Conservation (phyloP, 2,113 vertebrate species). For the Perccottus glenii region DNA sequence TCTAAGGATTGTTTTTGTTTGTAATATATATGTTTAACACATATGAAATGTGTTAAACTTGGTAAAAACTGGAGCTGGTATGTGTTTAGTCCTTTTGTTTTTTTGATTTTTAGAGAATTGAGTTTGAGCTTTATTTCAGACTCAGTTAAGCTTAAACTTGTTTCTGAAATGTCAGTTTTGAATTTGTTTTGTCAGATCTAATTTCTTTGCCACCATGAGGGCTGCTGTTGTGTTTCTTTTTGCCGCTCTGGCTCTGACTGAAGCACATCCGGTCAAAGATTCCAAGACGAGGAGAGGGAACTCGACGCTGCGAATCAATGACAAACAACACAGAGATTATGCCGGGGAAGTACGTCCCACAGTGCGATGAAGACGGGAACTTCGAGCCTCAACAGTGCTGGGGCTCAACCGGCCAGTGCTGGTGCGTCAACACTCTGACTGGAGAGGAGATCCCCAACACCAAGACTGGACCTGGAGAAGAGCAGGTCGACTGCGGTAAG, state of each 20-base stretch:
- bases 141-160: too few relatives aligned
- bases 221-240: not conserved
- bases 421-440: slow-evolving; percentile 28
- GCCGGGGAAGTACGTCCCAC: not conserved
- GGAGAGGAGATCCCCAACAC: slow-evolving; percentile 27
- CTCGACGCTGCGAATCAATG: not conserved
- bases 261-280: fast-evolving
- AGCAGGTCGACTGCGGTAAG: slow-evolving; percentile 13
- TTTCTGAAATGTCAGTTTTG: too few relatives aligned
- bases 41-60: too few relatives aligned
- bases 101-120: too few relatives aligned
- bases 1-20: too few relatives aligned
- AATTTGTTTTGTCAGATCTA: not conserved
- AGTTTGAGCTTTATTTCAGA: too few relatives aligned
- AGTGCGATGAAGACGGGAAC: not conserved
- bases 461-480: fast-evolving
- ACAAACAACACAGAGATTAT: fast-evolving
- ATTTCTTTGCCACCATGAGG: not conserved
- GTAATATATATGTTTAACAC: too few relatives aligned
- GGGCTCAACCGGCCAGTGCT: slow-evolving; percentile 17
- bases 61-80: too few relatives aligned
- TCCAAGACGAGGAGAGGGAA: fast-evolving
- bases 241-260: not conserved
- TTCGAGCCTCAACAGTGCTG: slow-evolving; percentile 32
- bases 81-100: too few relatives aligned